Evolutionary conservation across 2,797 vertebrate genomes (phyloP).

Genomic region (Clarias laeviceps): DNA sequence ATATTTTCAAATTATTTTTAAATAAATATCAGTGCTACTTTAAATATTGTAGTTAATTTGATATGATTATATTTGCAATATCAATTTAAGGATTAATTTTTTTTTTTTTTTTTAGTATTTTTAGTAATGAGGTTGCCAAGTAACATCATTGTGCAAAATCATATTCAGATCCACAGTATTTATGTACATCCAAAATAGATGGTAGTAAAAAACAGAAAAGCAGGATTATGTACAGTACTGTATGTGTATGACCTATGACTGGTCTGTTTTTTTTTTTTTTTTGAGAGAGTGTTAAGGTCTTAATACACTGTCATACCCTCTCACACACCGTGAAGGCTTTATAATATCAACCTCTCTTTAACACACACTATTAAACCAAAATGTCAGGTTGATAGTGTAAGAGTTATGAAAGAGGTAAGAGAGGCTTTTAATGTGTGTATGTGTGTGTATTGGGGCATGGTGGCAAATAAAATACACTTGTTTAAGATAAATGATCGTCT

Average conservation of each 20-base stretch:
- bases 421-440: not conserved
- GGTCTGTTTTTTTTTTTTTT: no score
- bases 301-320: not conserved
- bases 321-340: not conserved
- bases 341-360: not conserved
- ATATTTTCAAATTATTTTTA: no score
- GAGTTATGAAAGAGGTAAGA: not conserved
- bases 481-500: not conserved
- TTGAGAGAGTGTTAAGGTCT: not conserved
- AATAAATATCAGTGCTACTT: not conserved
- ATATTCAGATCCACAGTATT: no score
- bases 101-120: not conserved
- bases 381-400: slow-evolving; percentile 28
- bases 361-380: slow-evolving; percentile 13
- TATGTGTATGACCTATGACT: not conserved
- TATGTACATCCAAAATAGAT: no score
- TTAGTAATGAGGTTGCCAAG: not conserved
- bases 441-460: not conserved
- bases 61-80: not conserved
- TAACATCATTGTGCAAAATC: not conserved
- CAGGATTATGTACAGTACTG: no score
- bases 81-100: not conserved
- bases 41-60: not conserved
- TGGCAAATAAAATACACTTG: not conserved
- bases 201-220: no score